Percentiles rank a stretch among this genome's conserved stretches.
Conservation (phyloP, 1,140 invertebrate genomes). For the Chrysomallon squamiferum region DNA sequence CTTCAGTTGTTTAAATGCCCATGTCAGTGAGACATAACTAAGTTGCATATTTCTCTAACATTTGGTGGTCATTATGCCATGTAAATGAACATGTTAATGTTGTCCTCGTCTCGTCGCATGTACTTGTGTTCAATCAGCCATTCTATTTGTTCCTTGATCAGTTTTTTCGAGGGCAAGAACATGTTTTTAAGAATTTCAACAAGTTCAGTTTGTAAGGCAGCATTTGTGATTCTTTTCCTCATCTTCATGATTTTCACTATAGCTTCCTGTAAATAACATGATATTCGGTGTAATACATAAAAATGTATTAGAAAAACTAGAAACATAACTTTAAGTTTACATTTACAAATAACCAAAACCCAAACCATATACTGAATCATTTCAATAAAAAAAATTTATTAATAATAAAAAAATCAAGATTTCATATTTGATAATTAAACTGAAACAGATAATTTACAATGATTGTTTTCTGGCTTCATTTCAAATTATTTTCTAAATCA, state of each 20-base stretch:
- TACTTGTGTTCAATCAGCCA: conserved; percentile 99
- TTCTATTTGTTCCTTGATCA: conserved; percentile 99
- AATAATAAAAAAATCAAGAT: too few relatives aligned
- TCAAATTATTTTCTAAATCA: too few relatives aligned
- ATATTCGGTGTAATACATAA: too few relatives aligned
- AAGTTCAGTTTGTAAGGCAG: conserved; percentile 92
- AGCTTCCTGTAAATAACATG: conserved; percentile 77
- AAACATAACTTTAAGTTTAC: too few relatives aligned
- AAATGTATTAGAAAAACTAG: too few relatives aligned
- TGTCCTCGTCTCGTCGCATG: conserved; percentile 93
- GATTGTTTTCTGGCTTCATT: too few relatives aligned
- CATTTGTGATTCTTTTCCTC: conserved; percentile 92
- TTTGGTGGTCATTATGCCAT: conserved; percentile 76
- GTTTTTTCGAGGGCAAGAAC: conserved; percentile 98
- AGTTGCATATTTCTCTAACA: not conserved
- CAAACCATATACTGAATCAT: too few relatives aligned
- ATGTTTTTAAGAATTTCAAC: conserved; percentile 99
- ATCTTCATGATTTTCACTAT: conserved; percentile 99
- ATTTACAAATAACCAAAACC: too few relatives aligned
- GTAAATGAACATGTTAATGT: conserved; percentile 98
- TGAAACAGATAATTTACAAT: too few relatives aligned
- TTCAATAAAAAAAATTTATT: too few relatives aligned
- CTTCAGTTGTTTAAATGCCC: not conserved
- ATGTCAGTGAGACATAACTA: not conserved
- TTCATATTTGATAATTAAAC: too few relatives aligned